Evolutionary conservation across 2,888 invertebrate species (phyloP).

Genomic region (Lomographa bimaculata): DNA sequence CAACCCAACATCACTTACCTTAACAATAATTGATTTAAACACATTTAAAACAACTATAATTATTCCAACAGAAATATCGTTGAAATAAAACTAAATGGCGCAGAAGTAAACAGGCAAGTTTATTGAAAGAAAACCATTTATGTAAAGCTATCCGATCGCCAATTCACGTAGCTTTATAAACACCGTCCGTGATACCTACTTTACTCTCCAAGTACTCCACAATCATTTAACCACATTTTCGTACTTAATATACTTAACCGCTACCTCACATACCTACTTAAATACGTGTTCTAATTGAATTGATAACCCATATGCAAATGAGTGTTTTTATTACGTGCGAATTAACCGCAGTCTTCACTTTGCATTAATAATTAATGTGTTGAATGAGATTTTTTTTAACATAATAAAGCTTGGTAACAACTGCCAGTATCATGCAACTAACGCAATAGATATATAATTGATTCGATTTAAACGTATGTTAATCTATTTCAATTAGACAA

Average conservation of each 20-base stretch:
- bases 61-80: constrained; percentile 71
- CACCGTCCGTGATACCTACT: constrained; percentile 14
- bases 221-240: constrained; percentile 5
- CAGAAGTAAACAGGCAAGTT: constrained; percentile 68
- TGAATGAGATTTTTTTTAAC: too few species aligned
- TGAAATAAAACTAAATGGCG: constrained; percentile 62
- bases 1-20: too few species aligned
- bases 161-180: constrained; percentile 26
- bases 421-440: too few species aligned
- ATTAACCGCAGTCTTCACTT: too few species aligned
- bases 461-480: too few species aligned
- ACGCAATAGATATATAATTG: too few species aligned
- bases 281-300: not conserved
- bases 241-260: constrained; percentile 9
- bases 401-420: too few species aligned
- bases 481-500: too few species aligned
- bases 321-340: constrained; percentile 5
- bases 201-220: constrained; percentile 11
- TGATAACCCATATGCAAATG: constrained; percentile 5
- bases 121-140: constrained; percentile 15
- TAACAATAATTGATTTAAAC: too few species aligned
- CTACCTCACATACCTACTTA: not conserved
- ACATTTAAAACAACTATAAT: too few species aligned
- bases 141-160: constrained; percentile 26
- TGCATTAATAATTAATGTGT: too few species aligned